Evolutionary conservation across 2,797 vertebrate species (phyloP), one percentile per base, ranked within the genome.

Genomic region (Chelon labrosus): DNA sequence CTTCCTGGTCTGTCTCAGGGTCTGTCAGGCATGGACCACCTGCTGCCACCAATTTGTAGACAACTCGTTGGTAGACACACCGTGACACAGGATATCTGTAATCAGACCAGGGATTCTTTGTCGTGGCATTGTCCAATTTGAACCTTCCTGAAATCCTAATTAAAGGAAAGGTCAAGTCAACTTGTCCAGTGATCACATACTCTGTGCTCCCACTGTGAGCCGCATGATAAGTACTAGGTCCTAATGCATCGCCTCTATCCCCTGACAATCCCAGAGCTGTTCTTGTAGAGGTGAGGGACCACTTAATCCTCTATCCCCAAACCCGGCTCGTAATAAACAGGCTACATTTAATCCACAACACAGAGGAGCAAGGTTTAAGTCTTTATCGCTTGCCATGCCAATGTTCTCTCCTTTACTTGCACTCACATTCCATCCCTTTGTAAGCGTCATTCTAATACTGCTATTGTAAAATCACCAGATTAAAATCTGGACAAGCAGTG

Each of bases 281-380:
- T 85, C 62, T 66, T 56, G 68, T 41, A 62, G 68, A 84, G 75
- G 87, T 82, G 80, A 87, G 74, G 69, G 63, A 77, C 44, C 81
- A 74, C 66, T 69, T 89, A 82, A 91, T 91, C 84, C 85, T 70
- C 62, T 19, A 39, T 73, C 49, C 69, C 46, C 53, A 75, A 81
- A 75, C 80, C 67, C 77, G 19, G 77, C 80, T 83, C 20, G 10
- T 76, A 83, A 85, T 79, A 87, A 89, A 89, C 77, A 73, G 73
- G 75, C 80, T 82, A 56, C 73, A 64, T 80, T 85, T 89, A 88
- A 89, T 87, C 88, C 85, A 80, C 78, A 68, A 67, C 83, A 76
- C 62, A 65, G 79, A 73, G 63, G 75, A 86, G 65, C 77, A 77
- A 46, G 73, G 82, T 75, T 86, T 89, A 86, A 85, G 83, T 80